Conservation (phyloP, 2,797 vertebrate genomes). For the Squalus acanthias region DNA sequence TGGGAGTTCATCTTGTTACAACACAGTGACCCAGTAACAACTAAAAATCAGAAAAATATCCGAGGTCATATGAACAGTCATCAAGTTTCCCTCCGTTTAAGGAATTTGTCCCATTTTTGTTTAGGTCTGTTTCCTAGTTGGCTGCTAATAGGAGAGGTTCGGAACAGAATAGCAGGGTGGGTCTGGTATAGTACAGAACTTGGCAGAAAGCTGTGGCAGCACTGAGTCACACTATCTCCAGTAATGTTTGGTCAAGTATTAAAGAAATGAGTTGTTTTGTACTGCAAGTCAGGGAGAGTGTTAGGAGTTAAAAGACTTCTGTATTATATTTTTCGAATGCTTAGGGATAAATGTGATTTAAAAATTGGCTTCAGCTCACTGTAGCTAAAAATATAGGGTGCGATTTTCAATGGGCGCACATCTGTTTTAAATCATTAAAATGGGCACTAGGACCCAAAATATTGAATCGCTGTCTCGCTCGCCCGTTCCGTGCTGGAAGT, state of each 20-base stretch:
- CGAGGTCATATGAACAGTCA: background rate
- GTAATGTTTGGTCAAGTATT: background rate
- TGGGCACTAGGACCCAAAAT: background rate
- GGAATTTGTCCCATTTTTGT: background rate
- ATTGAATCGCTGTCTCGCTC: background rate
- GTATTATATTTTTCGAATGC: background rate
- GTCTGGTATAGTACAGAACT: background rate
- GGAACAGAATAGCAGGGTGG: background rate
- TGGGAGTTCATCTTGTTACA: background rate
- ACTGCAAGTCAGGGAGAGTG: background rate
- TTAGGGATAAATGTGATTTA: background rate
- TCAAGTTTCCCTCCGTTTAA: background rate
- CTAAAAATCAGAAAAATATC: background rate
- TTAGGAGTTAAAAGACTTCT: background rate
- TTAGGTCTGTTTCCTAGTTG: background rate
- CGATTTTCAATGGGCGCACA: background rate
- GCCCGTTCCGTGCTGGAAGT: background rate
- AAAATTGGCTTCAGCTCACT: background rate
- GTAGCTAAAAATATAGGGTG: background rate
- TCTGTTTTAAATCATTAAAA: background rate
- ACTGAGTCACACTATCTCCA: conserved; percentile 2
- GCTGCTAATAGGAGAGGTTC: background rate
- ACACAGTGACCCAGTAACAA: background rate
- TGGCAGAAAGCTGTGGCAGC: background rate
- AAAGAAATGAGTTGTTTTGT: background rate